phyloP scores from a whole-genome alignment of 2,113 vertebrate genomes.

The Turdus rufiventris region DNA sequence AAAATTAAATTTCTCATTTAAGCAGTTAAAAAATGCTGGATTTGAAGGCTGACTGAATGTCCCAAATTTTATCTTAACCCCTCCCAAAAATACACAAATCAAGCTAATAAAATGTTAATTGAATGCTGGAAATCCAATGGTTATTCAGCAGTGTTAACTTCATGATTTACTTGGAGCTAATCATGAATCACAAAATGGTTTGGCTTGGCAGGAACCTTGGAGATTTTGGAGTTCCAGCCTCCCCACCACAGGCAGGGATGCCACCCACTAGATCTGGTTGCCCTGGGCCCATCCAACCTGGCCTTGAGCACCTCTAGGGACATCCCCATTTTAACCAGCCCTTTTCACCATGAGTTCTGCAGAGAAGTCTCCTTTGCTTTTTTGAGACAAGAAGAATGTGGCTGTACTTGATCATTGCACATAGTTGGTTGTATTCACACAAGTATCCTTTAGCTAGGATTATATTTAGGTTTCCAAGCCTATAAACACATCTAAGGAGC shows the following conservation, averaged over 20 bases:
- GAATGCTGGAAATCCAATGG: background rate
- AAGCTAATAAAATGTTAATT: background rate
- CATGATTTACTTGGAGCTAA: background rate
- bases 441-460: constrained; percentile 18
- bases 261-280: background rate
- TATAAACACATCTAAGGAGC: constrained; percentile 55
- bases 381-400: background rate
- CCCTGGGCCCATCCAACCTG: background rate
- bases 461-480: constrained; percentile 29
- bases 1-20: constrained; percentile 15
- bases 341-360: background rate
- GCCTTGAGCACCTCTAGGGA: background rate
- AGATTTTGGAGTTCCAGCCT: background rate
- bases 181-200: background rate
- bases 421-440: background rate
- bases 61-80: background rate
- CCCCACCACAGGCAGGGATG: background rate
- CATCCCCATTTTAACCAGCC: background rate
- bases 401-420: background rate
- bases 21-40: background rate
- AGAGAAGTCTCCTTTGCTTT: background rate
- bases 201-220: background rate
- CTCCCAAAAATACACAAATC: background rate
- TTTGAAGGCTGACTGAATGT: background rate
- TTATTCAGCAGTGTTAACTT: background rate